Evolutionary conservation across 2,113 vertebrate genomes (phyloP), one percentile per base, ranked within the genome.

Genomic region (Nestor notabilis): DNA sequence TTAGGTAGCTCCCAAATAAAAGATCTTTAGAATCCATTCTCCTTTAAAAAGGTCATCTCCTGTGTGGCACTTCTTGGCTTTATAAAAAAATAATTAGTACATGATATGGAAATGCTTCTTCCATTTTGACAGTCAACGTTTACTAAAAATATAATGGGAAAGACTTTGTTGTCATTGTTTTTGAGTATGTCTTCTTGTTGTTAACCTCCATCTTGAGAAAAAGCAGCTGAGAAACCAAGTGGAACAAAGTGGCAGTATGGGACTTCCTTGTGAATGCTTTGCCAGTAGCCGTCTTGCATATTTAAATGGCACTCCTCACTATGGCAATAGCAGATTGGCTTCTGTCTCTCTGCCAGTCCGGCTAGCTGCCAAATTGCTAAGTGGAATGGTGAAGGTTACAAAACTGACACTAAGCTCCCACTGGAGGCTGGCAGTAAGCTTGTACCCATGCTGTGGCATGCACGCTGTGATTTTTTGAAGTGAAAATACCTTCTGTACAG

Each of bases 291-390:
- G 24, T 44, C 50, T 70, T 43, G 65, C 33, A 18, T 47, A 27
- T 25, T 53, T 35, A 44, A 78, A 70, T 17, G 14, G 17, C 16
- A 31, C n/a, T 83, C 41, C 58, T 53, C 3, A 2, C 39, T 25
- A 13, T 7, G 16, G 52, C 3, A 2, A 3, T 49, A 37, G 55
- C 69, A 89, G 65, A 64, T 44, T 53, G 53, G 69, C 81, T 78
- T 66, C 84, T 84, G 37, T 78, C 87, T 81, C 52, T 86, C 39
- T 75, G 60, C 74, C 81, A 71, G 39, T 46, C 68, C 63, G 64
- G 41, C 64, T 31, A 35, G n/a, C 37, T 53, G 64, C 66, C 0
- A 0, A 81, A 71, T 17, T 75, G 61, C 49, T 24, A 75, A 68
- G 69, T 18, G n/a, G 46, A 78, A 55, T 13, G 39, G 16, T 41